These are phyloP conservation scores for Deilephila porcellus DNA, from an alignment of 2,888 invertebrate species.

Conservation along the genomic window DNA sequence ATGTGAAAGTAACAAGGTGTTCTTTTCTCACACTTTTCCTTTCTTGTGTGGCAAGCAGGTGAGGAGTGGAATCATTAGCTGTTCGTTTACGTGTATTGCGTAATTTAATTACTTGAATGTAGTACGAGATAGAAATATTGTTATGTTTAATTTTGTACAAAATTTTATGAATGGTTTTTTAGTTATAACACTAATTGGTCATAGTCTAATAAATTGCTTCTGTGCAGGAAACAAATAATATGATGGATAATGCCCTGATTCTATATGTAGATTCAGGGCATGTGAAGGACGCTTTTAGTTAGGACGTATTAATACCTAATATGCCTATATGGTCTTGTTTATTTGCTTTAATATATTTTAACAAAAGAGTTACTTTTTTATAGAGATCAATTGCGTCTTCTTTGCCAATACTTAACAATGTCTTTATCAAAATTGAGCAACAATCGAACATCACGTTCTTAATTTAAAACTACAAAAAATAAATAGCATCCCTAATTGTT, in stretches of 20 bases:
- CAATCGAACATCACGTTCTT: not conserved
- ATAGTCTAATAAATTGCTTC: too few species aligned
- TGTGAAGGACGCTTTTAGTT: too few species aligned
- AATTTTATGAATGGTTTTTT: too few species aligned
- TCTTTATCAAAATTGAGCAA: not conserved
- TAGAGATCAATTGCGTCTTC: not conserved
- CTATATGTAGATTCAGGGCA: too few species aligned
- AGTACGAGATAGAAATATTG: not conserved
- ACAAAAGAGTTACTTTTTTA: too few species aligned
- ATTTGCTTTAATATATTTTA: too few species aligned
- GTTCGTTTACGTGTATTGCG: not conserved
- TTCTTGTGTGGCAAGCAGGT: not conserved
- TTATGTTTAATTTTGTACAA: too few species aligned
- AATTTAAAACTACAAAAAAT: not conserved
- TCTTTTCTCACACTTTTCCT: conserved; percentile 16
- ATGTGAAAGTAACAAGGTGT: conserved; percentile 12
- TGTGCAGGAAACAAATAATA: too few species aligned
- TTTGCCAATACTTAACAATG: not conserved
- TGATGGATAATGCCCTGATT: too few species aligned
- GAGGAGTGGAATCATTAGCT: not conserved
- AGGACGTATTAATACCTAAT: too few species aligned
- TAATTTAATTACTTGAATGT: not conserved
- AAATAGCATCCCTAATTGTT: not conserved
- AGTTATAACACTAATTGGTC: too few species aligned
- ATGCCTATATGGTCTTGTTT: too few species aligned